Evolutionary conservation across 2,797 vertebrate genomes (phyloP).

Genomic region (Lacerta agilis): DNA sequence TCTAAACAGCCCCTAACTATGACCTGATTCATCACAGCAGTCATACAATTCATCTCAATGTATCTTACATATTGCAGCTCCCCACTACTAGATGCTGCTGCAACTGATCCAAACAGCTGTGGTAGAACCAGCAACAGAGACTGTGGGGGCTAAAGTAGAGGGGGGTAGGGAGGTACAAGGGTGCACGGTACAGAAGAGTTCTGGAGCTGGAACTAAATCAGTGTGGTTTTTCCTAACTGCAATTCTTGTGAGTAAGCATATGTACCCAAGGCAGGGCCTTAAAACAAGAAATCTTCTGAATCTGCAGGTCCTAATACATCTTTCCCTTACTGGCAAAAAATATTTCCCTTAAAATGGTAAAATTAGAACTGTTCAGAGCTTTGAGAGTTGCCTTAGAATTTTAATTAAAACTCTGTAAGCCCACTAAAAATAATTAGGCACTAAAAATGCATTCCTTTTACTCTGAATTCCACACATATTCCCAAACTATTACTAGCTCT

Average conservation of each 20-base stretch:
- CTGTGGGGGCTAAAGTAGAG: neutral
- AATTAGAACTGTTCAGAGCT: conserved; percentile 80
- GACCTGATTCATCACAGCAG: too few relatives aligned
- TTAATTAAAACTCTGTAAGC: conserved; percentile 84
- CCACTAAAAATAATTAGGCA: conserved; percentile 84
- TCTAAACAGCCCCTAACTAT: too few relatives aligned
- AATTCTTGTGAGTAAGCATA: conserved; percentile 7
- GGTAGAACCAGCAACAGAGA: neutral
- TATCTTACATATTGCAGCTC: too few relatives aligned
- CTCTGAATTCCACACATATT: conserved; percentile 78
- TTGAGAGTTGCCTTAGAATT: conserved; percentile 82
- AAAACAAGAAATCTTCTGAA: conserved; percentile 61
- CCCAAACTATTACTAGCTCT: conserved; percentile 70
- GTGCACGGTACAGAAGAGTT: neutral
- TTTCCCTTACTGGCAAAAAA: conserved; percentile 60
- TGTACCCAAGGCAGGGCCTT: conserved; percentile 55
- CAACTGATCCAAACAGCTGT: neutral
- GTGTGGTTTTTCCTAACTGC: conserved; percentile 10
- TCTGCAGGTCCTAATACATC: conserved; percentile 71
- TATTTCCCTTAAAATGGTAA: conserved; percentile 77
- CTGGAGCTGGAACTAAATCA: neutral
- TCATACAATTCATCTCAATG: too few relatives aligned
- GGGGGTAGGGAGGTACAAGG: neutral
- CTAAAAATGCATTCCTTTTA: conserved; percentile 80
- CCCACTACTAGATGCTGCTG: too few relatives aligned